Base-by-base conservation (phyloP, 2,113 vertebrate species). In the Mugil cephalus region DNA sequence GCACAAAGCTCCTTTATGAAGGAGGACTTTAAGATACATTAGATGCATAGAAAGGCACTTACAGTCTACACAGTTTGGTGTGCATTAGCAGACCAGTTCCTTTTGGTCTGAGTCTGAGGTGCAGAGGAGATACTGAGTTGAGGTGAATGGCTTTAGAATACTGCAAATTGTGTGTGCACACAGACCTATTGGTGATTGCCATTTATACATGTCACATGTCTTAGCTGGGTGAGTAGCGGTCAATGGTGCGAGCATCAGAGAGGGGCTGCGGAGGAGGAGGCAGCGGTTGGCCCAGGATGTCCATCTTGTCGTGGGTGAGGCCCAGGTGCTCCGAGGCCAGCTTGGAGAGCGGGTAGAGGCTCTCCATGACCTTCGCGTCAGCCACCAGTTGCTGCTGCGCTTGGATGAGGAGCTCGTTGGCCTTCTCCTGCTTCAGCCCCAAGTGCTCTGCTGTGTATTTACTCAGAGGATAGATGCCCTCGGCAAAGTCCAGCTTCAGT, bases 371-470 rank as follows among this genome's bases (percentile, higher is more conserved):
- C 90, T 99, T 99, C 83, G 96, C 92, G 76, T 98, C 97, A 10
- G 95, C 96, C 87, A 96, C 93, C 88, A 98, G 94, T 89, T 97
- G 97, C 72, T 94, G 92, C 66, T 97, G 96, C 71, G 96, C 95
- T 92, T 98, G 97, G 34, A 95, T 91, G 18, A 98, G 92, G 77
- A 99, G 95, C 84, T 98, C 96, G 0, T 94, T 96, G 4, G 96
- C 96, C 78, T 97, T 97, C 91, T 99, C 97, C 89, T 96, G 96
- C 92, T 98, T 97, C 70, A 99, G 93, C 77, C 95, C 96, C 90
- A 98, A 93, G 88, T 97, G 97, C 80, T 98, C 97, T 0, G 96
- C 96, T 0, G 97, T 95, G 77, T 98, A 96, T 38, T 98, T 98
- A 79, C 95, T 97, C 90, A 98, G 94, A 3, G 97, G 97, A 11